These are phyloP conservation scores for Ernsta delagoae DNA, from an alignment of 2,888 invertebrate genomes.

Conservation along the genomic window DNA sequence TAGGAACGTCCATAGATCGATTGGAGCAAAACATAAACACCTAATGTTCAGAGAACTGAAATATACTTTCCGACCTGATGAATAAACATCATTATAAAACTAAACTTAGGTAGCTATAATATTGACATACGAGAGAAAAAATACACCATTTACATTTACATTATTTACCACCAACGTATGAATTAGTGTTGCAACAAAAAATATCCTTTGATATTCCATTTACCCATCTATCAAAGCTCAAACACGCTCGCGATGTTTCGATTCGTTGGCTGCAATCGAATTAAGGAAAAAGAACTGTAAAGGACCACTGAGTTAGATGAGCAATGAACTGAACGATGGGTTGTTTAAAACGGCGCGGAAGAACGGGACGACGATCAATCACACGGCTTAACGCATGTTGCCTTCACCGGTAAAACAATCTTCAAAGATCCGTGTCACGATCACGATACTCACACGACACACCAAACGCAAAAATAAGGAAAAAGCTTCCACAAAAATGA, in stretches of 20 bases:
- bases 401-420: slow-evolving; percentile 32
- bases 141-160: too few relatives aligned
- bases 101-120: too few relatives aligned
- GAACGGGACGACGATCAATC: slow-evolving; percentile 56
- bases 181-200: slow-evolving; percentile 49
- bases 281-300: slow-evolving; percentile 55
- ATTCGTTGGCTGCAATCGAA: slow-evolving; percentile 63
- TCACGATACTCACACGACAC: neutral
- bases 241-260: slow-evolving; percentile 48
- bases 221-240: slow-evolving; percentile 47
- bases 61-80: too few relatives aligned
- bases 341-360: slow-evolving; percentile 51
- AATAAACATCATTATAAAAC: too few relatives aligned
- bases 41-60: too few relatives aligned
- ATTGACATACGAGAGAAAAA: too few relatives aligned
- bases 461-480: slow-evolving; percentile 17
- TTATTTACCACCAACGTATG: too few relatives aligned
- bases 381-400: slow-evolving; percentile 43
- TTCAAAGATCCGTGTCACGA: slow-evolving; percentile 15
- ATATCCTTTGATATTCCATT: slow-evolving; percentile 69
- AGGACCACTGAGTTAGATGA: slow-evolving; percentile 52
- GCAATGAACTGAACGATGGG: slow-evolving; percentile 58
- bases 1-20: too few relatives aligned
- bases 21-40: too few relatives aligned
- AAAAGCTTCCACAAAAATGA: slow-evolving; percentile 14